Evolutionary conservation across 2,888 invertebrate species (phyloP).

Genomic region (Tetranychus truncatus): DNA sequence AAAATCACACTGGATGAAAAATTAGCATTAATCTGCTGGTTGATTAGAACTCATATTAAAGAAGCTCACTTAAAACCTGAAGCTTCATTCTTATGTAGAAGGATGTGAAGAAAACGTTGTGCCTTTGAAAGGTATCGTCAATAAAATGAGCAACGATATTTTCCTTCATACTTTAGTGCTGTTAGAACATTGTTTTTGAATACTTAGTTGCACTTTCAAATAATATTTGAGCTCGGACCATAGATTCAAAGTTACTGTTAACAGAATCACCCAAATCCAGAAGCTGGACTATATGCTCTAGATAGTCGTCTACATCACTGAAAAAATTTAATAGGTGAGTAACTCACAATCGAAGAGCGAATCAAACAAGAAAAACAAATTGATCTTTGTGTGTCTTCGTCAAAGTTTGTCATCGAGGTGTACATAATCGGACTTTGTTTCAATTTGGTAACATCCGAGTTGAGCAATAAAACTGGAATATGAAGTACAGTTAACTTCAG

Average conservation of each 20-base stretch:
- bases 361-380: too few relatives aligned
- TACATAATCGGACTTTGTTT: slow-evolving; percentile 61
- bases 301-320: background rate
- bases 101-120: too few relatives aligned
- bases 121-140: too few relatives aligned
- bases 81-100: too few relatives aligned
- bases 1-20: too few relatives aligned
- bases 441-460: slow-evolving; percentile 33
- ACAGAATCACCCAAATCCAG: background rate
- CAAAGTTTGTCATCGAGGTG: slow-evolving; percentile 51
- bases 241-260: background rate
- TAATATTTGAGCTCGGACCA: background rate
- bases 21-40: too few relatives aligned
- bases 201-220: slow-evolving; percentile 15
- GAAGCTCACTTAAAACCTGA: too few relatives aligned
- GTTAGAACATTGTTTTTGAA: too few relatives aligned
- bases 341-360: too few relatives aligned
- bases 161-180: too few relatives aligned
- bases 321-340: slow-evolving; percentile 18
- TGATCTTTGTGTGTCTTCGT: slow-evolving; percentile 41
- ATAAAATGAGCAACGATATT: too few relatives aligned
- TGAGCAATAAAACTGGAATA: slow-evolving; percentile 32
- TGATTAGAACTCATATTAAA: too few relatives aligned
- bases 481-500: slow-evolving; percentile 28
- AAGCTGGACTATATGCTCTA: background rate